phyloP scores from a whole-genome alignment of 2,888 invertebrate species.

The Arenicola marina region DNA sequence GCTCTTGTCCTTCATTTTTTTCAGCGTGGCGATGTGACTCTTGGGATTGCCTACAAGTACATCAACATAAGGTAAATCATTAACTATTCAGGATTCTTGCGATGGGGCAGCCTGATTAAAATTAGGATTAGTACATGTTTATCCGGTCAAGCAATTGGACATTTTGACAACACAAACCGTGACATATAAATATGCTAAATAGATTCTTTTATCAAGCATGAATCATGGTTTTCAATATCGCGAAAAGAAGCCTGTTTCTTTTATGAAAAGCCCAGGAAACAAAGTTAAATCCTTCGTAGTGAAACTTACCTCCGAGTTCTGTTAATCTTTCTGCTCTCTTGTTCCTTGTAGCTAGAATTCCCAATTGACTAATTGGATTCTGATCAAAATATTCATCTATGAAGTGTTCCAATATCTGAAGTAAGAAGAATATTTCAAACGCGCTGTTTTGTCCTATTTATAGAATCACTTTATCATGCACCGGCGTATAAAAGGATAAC shows the following conservation, averaged over 20 bases:
- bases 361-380: conserved; percentile 97
- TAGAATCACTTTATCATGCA: too few relatives aligned
- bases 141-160: too few relatives aligned
- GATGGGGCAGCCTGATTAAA: too few relatives aligned
- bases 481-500: too few relatives aligned
- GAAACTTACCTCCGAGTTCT: conserved; percentile 81
- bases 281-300: conserved; percentile 1
- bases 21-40: conserved; percentile 60
- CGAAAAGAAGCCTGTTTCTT: background rate
- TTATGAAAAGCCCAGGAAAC: conserved; percentile 19
- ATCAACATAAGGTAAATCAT: too few relatives aligned
- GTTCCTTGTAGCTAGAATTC: conserved; percentile 86
- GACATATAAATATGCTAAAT: too few relatives aligned
- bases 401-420: conserved; percentile 86
- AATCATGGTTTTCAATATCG: too few relatives aligned
- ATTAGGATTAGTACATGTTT: background rate
- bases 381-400: conserved; percentile 97
- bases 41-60: conserved; percentile 60
- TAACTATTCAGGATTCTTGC: too few relatives aligned
- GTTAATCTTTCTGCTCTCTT: conserved; percentile 92
- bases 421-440: too few relatives aligned
- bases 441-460: too few relatives aligned
- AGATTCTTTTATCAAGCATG: too few relatives aligned
- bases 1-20: conserved; percentile 66
- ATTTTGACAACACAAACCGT: too few relatives aligned